Percentiles rank a stretch among this genome's conserved stretches.
Evolutionary conservation across 1,140 invertebrate species (phyloP).

Genomic region (Thaumetopoea pityocampa): DNA sequence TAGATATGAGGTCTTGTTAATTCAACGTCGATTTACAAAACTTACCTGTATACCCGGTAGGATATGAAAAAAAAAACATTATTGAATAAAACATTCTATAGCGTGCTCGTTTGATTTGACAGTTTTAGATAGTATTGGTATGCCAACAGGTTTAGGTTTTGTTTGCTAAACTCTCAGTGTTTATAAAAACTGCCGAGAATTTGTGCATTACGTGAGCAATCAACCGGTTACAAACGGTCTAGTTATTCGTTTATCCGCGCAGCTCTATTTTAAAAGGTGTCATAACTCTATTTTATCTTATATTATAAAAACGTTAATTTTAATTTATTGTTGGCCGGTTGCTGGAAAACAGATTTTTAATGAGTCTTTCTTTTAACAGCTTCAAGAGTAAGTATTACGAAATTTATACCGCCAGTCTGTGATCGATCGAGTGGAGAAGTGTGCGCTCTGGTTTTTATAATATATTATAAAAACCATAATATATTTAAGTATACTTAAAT

Average conservation of each 20-base stretch:
- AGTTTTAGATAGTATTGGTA: constrained; percentile 5
- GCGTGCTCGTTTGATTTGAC: constrained; percentile 3
- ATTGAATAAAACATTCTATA: constrained; percentile 2
- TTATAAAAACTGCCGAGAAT: background rate
- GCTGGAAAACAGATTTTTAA: constrained; percentile 8
- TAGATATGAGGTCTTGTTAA: no score
- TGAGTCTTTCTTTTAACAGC: constrained; percentile 7
- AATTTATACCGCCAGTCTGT: no score
- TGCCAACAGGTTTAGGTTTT: background rate
- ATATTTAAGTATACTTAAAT: no score
- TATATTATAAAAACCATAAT: no score
- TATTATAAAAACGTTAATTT: constrained; percentile 13
- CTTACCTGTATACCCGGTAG: background rate
- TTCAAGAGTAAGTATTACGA: no score
- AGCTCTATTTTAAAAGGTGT: constrained; percentile 17
- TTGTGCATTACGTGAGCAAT: background rate
- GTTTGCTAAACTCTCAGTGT: background rate
- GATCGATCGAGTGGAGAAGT: no score
- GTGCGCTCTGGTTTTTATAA: no score
- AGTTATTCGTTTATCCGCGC: constrained; percentile 9
- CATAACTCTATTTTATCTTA: constrained; percentile 18
- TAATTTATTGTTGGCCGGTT: constrained; percentile 18
- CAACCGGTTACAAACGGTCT: no score
- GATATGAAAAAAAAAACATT: constrained; percentile 8
- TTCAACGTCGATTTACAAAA: no score